phyloP scores from a whole-genome alignment of 2,797 vertebrate species.

The Hemitrygon akajei region DNA sequence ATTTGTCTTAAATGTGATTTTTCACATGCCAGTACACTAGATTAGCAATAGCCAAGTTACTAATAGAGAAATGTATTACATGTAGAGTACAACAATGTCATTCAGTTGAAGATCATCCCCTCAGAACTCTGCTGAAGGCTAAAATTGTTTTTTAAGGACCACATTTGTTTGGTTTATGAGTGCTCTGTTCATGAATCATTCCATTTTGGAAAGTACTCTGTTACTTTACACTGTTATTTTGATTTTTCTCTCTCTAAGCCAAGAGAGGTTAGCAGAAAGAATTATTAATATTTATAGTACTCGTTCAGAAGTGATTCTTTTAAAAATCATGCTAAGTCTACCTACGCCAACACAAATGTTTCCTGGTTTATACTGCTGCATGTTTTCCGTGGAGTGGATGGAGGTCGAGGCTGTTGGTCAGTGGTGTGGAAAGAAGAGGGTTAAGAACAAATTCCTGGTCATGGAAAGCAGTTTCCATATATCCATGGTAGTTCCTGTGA shows the following conservation, averaged over 20 bases:
- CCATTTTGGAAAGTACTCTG: background rate
- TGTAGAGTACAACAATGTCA: background rate
- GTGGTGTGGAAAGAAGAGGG: background rate
- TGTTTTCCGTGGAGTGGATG: background rate
- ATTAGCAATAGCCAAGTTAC: background rate
- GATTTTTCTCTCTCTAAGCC: background rate
- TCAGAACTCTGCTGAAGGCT: background rate
- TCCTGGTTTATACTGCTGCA: background rate
- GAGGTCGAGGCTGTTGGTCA: no score
- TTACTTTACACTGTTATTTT: conserved; percentile 12
- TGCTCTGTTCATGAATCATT: conserved; percentile 1
- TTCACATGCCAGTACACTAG: background rate
- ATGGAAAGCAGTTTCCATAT: background rate
- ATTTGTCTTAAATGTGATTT: background rate
- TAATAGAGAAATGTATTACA: background rate
- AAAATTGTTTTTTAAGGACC: conserved; percentile 1
- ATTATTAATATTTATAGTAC: conserved; percentile 23
- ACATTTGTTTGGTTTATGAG: background rate
- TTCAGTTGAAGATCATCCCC: background rate
- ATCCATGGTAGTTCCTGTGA: background rate
- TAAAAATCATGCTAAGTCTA: background rate
- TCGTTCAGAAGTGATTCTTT: conserved; percentile 9
- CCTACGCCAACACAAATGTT: conserved; percentile 24
- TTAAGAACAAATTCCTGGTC: background rate
- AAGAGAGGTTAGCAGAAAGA: background rate